These are phyloP conservation scores for Cyprinodon tularosa DNA, from an alignment of 2,113 vertebrate species.

Conservation along the genomic window DNA sequence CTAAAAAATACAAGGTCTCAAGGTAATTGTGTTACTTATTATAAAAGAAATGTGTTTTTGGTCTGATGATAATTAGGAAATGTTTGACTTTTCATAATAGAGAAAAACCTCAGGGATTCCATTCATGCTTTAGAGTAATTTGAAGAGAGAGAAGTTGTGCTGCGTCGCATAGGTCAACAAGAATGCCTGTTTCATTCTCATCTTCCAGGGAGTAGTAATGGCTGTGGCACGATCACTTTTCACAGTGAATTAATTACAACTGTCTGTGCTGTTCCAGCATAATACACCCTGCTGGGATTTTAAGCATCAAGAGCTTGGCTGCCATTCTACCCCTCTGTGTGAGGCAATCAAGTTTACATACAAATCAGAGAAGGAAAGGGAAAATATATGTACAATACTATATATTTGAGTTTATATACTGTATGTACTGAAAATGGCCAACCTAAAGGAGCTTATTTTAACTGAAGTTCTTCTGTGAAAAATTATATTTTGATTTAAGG, in stretches of 20 bases:
- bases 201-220: constrained; percentile 17
- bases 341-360: constrained; percentile 58
- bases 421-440: not conserved
- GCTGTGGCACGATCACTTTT: constrained; percentile 38
- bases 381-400: not conserved
- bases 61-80: not conserved
- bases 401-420: no score
- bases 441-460: not conserved
- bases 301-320: constrained; percentile 40
- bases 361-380: constrained; percentile 17
- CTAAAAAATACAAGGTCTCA: not conserved
- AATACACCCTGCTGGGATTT: constrained; percentile 41
- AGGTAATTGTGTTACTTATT: not conserved
- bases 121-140: not conserved
- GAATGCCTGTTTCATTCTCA: constrained; percentile 14
- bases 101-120: constrained; percentile 1
- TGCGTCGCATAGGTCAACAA: constrained; percentile 34
- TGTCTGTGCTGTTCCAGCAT: constrained; percentile 42
- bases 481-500: not conserved
- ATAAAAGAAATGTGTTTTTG: not conserved
- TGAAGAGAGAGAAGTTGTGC: not conserved
- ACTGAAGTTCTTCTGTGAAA: not conserved
- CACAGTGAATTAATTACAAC: constrained; percentile 39
- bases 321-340: constrained; percentile 19
- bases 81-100: not conserved